Evolutionary conservation across 2,113 vertebrate genomes (phyloP).

Genomic region (Trogon surrucura): DNA sequence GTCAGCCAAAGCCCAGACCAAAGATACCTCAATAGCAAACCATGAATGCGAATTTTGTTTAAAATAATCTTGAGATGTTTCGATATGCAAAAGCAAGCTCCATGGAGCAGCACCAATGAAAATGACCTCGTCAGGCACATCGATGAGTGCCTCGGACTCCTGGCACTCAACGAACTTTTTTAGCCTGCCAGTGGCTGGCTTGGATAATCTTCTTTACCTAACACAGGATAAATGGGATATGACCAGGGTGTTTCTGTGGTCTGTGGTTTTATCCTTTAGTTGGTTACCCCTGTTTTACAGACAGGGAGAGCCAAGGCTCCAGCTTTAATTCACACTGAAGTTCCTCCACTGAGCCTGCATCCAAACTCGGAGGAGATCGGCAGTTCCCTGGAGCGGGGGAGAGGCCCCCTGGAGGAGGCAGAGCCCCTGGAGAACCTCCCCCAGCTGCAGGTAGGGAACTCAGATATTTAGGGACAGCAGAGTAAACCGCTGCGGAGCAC

Average conservation of each 20-base stretch:
- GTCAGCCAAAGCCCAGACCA: neutral
- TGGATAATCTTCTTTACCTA: neutral
- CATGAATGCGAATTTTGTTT: neutral
- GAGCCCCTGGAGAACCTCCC: too few relatives aligned
- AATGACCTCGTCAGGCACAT: neutral
- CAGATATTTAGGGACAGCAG: neutral
- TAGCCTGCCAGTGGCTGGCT: neutral
- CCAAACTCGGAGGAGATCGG: too few relatives aligned
- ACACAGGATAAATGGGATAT: neutral
- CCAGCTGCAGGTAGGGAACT: rapidly evolving
- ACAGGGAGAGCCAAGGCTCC: too few relatives aligned
- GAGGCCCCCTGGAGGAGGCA: too few relatives aligned
- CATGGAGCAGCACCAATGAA: neutral
- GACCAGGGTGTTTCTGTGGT: too few relatives aligned
- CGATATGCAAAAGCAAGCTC: neutral
- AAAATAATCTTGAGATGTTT: neutral
- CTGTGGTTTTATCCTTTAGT: too few relatives aligned
- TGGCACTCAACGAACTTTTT: neutral
- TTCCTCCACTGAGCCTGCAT: too few relatives aligned
- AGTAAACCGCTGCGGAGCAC: rapidly evolving
- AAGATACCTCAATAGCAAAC: neutral
- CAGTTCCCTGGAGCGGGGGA: too few relatives aligned
- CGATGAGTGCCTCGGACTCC: neutral
- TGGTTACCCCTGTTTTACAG: too few relatives aligned
- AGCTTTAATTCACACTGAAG: too few relatives aligned